Evolutionary conservation across 2,113 vertebrate genomes (phyloP).

Genomic region (Cynocephalus volans): DNA sequence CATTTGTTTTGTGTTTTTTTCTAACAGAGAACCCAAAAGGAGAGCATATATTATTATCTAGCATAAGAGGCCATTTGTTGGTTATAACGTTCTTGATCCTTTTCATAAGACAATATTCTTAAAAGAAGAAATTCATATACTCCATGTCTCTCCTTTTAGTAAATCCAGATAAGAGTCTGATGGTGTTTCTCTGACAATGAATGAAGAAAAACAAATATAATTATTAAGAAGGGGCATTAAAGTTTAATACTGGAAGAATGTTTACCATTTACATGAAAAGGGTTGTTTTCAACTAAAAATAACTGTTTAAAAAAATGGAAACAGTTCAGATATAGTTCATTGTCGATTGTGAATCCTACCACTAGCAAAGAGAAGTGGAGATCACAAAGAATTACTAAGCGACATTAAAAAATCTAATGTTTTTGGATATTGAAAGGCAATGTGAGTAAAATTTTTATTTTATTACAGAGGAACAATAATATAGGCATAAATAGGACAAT

Average conservation of each 20-base stretch:
- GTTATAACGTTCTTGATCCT: neutral
- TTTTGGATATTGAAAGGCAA: neutral
- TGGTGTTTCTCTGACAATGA: neutral
- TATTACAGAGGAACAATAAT: neutral
- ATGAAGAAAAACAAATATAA: rapidly evolving
- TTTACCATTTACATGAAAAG: neutral
- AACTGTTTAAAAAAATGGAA: neutral
- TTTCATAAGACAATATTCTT: neutral
- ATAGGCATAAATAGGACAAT: neutral
- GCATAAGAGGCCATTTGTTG: neutral
- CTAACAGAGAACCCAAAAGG: neutral
- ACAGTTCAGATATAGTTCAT: neutral
- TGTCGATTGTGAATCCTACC: neutral
- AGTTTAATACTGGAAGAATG: neutral
- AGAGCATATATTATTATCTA: neutral
- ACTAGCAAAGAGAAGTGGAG: neutral
- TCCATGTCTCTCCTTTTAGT: neutral
- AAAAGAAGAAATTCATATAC: neutral
- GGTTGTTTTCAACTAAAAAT: neutral
- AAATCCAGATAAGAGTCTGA: neutral
- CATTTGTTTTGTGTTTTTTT: neutral
- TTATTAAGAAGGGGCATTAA: neutral
- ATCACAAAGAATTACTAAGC: neutral
- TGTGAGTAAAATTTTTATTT: neutral
- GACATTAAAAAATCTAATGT: neutral